phyloP scores from a whole-genome alignment of 2,888 invertebrate species.

The Hypsopygia costalis region DNA sequence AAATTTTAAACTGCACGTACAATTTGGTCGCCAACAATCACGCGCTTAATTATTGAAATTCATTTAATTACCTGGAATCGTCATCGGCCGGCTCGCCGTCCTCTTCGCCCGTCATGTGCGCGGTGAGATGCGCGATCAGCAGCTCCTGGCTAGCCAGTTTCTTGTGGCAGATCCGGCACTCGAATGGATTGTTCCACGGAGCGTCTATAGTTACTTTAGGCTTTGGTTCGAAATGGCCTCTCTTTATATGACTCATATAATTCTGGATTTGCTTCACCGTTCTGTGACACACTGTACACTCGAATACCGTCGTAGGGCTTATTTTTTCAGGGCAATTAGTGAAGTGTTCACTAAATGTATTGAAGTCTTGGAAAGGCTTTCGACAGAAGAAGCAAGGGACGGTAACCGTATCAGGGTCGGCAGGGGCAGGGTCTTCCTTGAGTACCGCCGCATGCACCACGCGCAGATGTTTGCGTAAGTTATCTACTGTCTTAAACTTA shows the following conservation, averaged over 20 bases:
- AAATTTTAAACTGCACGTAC: background rate
- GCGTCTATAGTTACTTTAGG: slow-evolving; percentile 2
- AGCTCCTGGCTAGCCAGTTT: slow-evolving; percentile 51
- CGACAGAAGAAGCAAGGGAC: slow-evolving; percentile 61
- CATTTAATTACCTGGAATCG: slow-evolving; percentile 43
- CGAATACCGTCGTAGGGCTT: slow-evolving; percentile 26
- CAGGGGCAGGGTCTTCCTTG: slow-evolving; percentile 25
- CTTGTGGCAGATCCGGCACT: slow-evolving; percentile 63
- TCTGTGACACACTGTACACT: slow-evolving; percentile 57
- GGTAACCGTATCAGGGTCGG: slow-evolving; percentile 21
- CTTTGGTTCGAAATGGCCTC: slow-evolving; percentile 45
- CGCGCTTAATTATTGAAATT: no score
- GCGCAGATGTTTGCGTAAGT: slow-evolving; percentile 61
- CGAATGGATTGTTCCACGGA: slow-evolving; percentile 30
- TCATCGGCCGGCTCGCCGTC: slow-evolving; percentile 37
- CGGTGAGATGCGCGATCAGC: slow-evolving; percentile 62
- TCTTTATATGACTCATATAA: slow-evolving; percentile 41
- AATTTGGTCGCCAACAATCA: no score
- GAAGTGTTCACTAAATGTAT: slow-evolving; percentile 51
- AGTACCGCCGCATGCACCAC: slow-evolving; percentile 59
- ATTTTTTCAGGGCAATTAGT: slow-evolving; percentile 43
- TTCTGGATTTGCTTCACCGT: slow-evolving; percentile 15
- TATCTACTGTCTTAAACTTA: slow-evolving; percentile 56
- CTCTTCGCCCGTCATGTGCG: slow-evolving; percentile 61
- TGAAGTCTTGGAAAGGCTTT: slow-evolving; percentile 50